Evolutionary conservation across 2,888 invertebrate species (phyloP), one percentile per base, ranked within the genome.

Genomic region (Drosophila pegasa): DNA sequence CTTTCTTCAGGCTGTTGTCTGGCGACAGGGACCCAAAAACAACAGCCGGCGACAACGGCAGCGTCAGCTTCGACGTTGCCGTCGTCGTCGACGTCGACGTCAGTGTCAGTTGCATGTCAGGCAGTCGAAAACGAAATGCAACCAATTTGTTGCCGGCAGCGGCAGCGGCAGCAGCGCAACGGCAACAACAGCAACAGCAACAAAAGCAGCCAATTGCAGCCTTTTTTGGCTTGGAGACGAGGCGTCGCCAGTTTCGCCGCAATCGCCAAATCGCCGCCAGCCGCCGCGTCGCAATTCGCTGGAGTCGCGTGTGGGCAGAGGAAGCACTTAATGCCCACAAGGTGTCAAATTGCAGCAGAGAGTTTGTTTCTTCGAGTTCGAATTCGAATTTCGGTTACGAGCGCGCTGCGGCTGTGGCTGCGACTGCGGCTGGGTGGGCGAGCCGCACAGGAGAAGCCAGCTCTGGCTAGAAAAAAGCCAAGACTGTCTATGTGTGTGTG

Each of bases 251-350:
- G 75, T 78, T 62, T 65, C 67, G 47, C 40, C 33, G 65, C 60
- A 33, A 50, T 43, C 43, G 43, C 41, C 68, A 58, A 65, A 52
- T 62, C 63, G 50, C 37, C 48, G 64, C 29, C 47, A 38, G 37
- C 29, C 55, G 40, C 60, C 50, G 16, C 27, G 62, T 60, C 43
- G 48, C 33, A 55, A 35, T 66, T 41, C 56, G 52, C 52, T 65
- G 65, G 66, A 54, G 58, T 74, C 67, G 75, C 57, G 77, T 80
- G 90, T 90, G 85, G 90, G 90, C 90, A 91, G 91, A 90, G 91
- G 90, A 91, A 90, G 87, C 91, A 89, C 90, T 89, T 87, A 90
- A 91, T 90, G 90, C 91, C 90, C 90, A 90, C 91, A 87, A 90
- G 88, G 91, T 90, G 91, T 91, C 91, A 88, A 87, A 88, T 89